Percentiles rank a stretch among this genome's conserved stretches.
Conservation (phyloP, 2,113 vertebrate species). For the Calyptomena viridis region DNA sequence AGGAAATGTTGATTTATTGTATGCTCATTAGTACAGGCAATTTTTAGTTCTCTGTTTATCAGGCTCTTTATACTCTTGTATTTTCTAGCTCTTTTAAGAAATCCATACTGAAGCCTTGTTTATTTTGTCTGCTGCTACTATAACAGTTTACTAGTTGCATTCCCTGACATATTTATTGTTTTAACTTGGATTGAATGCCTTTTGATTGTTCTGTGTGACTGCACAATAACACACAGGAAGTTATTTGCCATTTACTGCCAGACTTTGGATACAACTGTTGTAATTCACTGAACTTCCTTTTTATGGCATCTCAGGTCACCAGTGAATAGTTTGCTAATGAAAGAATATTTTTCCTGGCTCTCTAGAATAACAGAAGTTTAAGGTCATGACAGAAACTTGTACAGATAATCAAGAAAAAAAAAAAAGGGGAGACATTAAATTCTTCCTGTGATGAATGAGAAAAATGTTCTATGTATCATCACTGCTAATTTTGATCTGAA, state of each 20-base stretch:
- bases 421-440: neutral
- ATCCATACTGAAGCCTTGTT: neutral
- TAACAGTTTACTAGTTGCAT: neutral
- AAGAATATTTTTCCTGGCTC: neutral
- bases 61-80: neutral
- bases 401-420: neutral
- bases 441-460: neutral
- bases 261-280: neutral
- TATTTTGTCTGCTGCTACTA: neutral
- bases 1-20: neutral
- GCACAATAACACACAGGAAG: neutral
- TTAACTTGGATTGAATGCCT: neutral
- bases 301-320: neutral
- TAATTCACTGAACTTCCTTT: neutral
- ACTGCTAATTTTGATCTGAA: neutral
- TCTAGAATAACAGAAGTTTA: neutral
- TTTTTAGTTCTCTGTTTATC: neutral
- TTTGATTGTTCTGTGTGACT: neutral
- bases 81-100: neutral
- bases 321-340: neutral
- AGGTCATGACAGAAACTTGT: neutral
- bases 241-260: neutral
- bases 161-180: neutral
- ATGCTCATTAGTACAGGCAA: neutral
- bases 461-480: neutral